Conservation (phyloP, 2,797 vertebrate species). For the Furcifer pardalis region DNA sequence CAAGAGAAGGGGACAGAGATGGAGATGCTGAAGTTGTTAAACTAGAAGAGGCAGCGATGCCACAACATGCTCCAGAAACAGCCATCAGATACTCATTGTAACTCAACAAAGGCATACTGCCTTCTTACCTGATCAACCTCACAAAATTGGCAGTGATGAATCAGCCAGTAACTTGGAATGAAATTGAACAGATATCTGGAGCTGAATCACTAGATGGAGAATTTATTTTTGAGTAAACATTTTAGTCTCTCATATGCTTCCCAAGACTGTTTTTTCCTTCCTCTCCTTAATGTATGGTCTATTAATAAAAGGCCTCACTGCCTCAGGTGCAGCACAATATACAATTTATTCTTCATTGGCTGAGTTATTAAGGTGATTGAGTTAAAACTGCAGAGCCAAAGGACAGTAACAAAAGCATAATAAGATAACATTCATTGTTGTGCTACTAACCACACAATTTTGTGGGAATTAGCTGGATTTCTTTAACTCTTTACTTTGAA, state of each 20-base stretch:
- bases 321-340: background rate
- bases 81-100: too few relatives aligned
- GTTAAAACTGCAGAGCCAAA: constrained; percentile 53
- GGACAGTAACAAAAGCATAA: constrained; percentile 47
- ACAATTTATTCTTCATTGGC: constrained; percentile 47
- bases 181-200: too few relatives aligned
- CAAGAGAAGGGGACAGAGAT: too few relatives aligned
- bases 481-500: background rate
- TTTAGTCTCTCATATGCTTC: background rate
- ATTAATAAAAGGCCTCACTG: background rate
- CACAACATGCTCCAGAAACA: too few relatives aligned
- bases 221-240: background rate
- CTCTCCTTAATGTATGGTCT: background rate
- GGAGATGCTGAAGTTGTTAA: too few relatives aligned
- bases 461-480: background rate
- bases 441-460: constrained; percentile 36
- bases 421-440: constrained; percentile 42
- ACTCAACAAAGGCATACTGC: too few relatives aligned
- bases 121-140: too few relatives aligned
- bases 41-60: too few relatives aligned
- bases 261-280: background rate
- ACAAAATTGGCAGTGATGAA: too few relatives aligned
- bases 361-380: constrained; percentile 63
- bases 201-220: background rate
- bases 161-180: too few relatives aligned